Percentiles rank a stretch among this genome's conserved stretches.
phyloP scores from a whole-genome alignment of 2,797 vertebrate genomes.

The Pangasius mekongensis region DNA sequence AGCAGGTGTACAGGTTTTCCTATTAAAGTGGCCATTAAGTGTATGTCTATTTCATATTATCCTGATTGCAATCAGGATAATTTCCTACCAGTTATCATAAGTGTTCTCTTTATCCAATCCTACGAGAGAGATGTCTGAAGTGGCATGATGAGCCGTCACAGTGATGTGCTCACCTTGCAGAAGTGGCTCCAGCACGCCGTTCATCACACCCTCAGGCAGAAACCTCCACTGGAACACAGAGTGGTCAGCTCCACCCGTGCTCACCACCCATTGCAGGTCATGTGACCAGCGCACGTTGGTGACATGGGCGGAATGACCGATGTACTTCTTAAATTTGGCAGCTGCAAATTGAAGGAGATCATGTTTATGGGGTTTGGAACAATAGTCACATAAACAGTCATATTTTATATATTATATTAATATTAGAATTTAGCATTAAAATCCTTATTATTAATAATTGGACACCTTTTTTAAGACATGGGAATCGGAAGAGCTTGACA shows the following conservation, averaged over 20 bases:
- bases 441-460: background rate
- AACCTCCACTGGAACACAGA: slow-evolving; percentile 97
- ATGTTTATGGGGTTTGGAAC: background rate
- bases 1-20: background rate
- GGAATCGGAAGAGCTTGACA: slow-evolving; percentile 91
- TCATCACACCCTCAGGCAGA: slow-evolving; percentile 89
- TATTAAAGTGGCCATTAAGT: background rate
- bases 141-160: background rate
- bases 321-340: slow-evolving; percentile 93
- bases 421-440: background rate
- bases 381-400: background rate
- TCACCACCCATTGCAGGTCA: slow-evolving; percentile 94
- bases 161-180: slow-evolving; percentile 79
- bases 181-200: slow-evolving; percentile 83
- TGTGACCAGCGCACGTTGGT: slow-evolving; percentile 95
- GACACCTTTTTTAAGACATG: slow-evolving; percentile 90
- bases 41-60: background rate
- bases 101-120: background rate
- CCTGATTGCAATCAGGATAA: background rate
- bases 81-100: background rate
- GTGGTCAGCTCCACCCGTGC: slow-evolving; percentile 94
- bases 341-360: slow-evolving; percentile 70
- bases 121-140: background rate
- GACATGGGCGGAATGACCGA: slow-evolving; percentile 94
- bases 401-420: background rate